Percentiles rank a stretch among this genome's conserved stretches.
phyloP scores from a whole-genome alignment of 23 tunicate species.

The Pegea sp. region DNA sequence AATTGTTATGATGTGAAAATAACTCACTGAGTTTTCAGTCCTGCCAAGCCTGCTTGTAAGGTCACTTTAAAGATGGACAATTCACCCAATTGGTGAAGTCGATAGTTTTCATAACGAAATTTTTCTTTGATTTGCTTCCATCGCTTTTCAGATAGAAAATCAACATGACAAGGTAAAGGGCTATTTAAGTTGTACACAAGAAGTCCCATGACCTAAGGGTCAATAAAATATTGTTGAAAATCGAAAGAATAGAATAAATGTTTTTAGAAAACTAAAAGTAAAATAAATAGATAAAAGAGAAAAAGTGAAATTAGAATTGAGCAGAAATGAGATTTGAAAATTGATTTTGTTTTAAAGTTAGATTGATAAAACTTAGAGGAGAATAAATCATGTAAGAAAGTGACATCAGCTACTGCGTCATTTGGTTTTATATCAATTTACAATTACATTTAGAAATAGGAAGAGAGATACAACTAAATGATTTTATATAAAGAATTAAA shows the following conservation, averaged over 20 bases:
- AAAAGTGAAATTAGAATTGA: too few species aligned
- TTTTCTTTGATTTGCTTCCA: slow-evolving; percentile 74
- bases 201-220: slow-evolving; percentile 72
- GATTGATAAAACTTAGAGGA: too few species aligned
- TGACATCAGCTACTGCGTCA: too few species aligned
- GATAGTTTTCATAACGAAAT: slow-evolving; percentile 73
- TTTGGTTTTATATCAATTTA: too few species aligned
- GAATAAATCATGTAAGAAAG: too few species aligned
- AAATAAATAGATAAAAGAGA: too few species aligned
- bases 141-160: slow-evolving; percentile 30
- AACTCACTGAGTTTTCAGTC: slow-evolving; percentile 75
- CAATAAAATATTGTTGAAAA: background rate
- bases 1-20: background rate
- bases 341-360: too few species aligned
- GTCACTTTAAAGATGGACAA: slow-evolving; percentile 72
- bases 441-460: too few species aligned
- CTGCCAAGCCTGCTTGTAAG: slow-evolving; percentile 76
- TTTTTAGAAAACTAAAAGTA: too few species aligned
- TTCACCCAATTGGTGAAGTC: slow-evolving; percentile 62
- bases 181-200: slow-evolving; percentile 50
- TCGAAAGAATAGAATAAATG: background rate
- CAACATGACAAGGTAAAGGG: slow-evolving; percentile 45
- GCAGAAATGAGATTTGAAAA: too few species aligned
- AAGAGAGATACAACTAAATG: too few species aligned
- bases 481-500: too few species aligned